Conservation (phyloP, 2,113 vertebrate species). For the Erpornis zantholeuca region DNA sequence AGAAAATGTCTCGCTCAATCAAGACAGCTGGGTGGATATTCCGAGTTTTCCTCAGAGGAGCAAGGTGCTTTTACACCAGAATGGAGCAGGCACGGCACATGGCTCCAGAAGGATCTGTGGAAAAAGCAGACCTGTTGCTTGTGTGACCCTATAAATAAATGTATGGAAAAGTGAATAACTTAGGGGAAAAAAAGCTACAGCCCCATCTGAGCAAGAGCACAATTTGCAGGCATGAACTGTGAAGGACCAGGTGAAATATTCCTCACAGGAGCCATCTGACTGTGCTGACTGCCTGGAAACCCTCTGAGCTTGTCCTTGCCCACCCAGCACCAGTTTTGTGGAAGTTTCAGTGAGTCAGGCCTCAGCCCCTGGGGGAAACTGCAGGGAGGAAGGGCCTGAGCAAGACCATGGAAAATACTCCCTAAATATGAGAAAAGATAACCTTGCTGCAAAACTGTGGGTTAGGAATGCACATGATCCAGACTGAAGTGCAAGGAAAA, state of each 20-base stretch:
- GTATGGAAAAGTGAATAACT: background rate
- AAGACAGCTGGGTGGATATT: background rate
- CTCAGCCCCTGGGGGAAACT: background rate
- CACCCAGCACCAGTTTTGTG: background rate
- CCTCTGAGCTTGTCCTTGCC: background rate
- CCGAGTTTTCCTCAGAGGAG: background rate
- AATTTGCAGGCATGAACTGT: background rate
- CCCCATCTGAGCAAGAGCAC: background rate
- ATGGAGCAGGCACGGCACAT: background rate
- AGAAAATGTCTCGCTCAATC: background rate
- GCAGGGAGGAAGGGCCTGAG: background rate
- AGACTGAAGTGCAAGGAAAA: background rate
- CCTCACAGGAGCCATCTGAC: background rate
- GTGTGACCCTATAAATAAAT: background rate
- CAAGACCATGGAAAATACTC: background rate
- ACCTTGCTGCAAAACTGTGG: background rate
- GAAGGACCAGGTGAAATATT: background rate
- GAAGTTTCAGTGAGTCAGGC: background rate
- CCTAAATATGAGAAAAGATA: background rate
- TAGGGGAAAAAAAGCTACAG: background rate
- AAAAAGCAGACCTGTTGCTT: background rate
- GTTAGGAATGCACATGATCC: background rate
- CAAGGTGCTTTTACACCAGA: background rate
- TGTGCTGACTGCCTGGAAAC: background rate
- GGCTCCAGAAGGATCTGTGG: background rate